Base-by-base conservation (phyloP, 2,888 invertebrate genomes). In the Malachius bipustulatus region DNA sequence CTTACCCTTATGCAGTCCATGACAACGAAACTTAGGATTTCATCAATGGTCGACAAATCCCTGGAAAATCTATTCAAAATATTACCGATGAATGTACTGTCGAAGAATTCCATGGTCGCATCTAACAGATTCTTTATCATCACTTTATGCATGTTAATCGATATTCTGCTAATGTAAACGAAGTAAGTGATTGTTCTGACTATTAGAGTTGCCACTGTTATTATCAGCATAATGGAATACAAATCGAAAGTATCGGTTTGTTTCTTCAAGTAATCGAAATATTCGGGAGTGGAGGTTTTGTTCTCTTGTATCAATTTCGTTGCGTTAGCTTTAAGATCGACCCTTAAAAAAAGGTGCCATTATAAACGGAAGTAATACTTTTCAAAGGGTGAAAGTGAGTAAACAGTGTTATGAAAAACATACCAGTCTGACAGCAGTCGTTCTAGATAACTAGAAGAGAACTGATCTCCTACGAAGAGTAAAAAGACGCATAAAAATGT, bases 41-140 rank as follows among this genome's bases (percentile, higher is more conserved):
- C 56, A 35, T 56, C 56, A 10, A 54, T 45, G 4, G 48, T 33
- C 11, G 31, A 41, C 26, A 56, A 42, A 43, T 56, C 56, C 33
- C 54, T 55, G 1, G 55, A 52, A 43, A 55, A 56, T 36, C 56
- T 47, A 33, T 55, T 56, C 34, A 56, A 39, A 29, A 56, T 52
- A 41, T 55, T 55, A 9, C 55, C 56, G 27, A 56, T 52, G 35
- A 55, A 52, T 37, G 47, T 44, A 9, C 38, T 48, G 32, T 56
- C 55, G 36, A 52, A 56, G 30, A 56, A 56, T 4, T 41, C 15
- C 55, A 55, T 56, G 6, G 42, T 31, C 6, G 53, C 50, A 29
- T 49, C 40, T 4, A 50, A 32, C n/a, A 55, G 38, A 30, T 41
- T 45, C 4, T 41, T 36, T 2, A 50, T 45, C 54, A 55, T 56